A percentile compares a stretch with the other conserved stretches of the same genome.
phyloP scores from a whole-genome alignment of 2,797 vertebrate species.

The Peromyscus melanophrys region DNA sequence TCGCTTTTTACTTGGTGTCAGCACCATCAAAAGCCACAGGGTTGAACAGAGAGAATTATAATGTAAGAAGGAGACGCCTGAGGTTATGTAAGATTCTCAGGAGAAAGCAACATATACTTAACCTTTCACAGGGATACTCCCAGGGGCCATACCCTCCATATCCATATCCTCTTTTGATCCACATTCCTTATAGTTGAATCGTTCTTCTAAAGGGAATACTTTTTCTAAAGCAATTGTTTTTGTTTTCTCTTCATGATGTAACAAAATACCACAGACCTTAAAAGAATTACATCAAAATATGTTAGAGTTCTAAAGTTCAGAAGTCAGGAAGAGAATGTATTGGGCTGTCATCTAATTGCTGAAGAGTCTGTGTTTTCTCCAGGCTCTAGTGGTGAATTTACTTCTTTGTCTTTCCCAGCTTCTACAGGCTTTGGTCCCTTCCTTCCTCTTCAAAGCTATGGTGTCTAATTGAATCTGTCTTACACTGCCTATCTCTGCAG shows the following conservation, averaged over 20 bases:
- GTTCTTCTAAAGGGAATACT: conserved; percentile 9
- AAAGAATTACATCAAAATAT: neutral
- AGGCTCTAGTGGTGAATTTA: neutral
- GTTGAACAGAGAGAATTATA: neutral
- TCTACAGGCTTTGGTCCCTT: neutral
- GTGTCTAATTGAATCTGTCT: neutral
- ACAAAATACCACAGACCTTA: neutral
- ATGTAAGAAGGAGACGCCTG: neutral
- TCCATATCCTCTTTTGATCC: conserved; percentile 11
- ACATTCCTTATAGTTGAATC: neutral
- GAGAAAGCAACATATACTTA: neutral
- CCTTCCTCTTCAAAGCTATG: neutral
- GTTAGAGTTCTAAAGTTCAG: conserved; percentile 15
- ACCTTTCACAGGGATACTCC: neutral
- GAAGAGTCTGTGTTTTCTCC: neutral
- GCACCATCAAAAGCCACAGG: conserved; percentile 7
- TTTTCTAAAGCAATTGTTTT: conserved; percentile 11
- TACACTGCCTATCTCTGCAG: neutral
- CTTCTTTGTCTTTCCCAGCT: conserved; percentile 3
- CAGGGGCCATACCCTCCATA: neutral
- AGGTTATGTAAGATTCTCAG: neutral
- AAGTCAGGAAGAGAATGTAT: neutral
- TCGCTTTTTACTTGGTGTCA: neutral
- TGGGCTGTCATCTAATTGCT: neutral
- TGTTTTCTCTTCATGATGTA: neutral